These are phyloP conservation scores for Acanthacorydalis orientalis DNA, from an alignment of 2,888 invertebrate species.

Conservation along the genomic window DNA sequence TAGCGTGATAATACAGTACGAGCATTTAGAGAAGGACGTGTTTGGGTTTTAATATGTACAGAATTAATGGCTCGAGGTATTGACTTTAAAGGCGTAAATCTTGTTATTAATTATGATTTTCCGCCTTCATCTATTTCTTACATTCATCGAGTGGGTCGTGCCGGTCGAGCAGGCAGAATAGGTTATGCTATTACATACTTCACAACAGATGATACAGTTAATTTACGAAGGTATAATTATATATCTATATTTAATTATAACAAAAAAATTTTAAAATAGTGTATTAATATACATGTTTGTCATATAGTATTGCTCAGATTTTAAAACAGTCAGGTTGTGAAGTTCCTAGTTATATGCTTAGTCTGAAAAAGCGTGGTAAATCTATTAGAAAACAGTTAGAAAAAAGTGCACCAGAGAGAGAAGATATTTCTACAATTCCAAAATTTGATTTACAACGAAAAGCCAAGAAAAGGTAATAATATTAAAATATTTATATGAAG, in stretches of 20 bases:
- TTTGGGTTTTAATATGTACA: slow-evolving; percentile 94
- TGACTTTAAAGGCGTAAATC: slow-evolving; percentile 90
- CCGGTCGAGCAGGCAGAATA: slow-evolving; percentile 79
- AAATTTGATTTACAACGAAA: not conserved
- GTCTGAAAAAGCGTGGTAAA: slow-evolving; percentile 48
- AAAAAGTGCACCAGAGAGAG: slow-evolving; percentile 43
- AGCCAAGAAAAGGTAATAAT: not conserved
- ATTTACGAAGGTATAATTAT: slow-evolving; percentile 53
- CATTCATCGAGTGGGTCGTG: slow-evolving; percentile 75
- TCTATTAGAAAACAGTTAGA: slow-evolving; percentile 39
- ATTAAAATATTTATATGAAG: not conserved
- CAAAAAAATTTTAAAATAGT: slow-evolving; percentile 1
- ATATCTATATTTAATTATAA: not conserved
- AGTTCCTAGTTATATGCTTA: slow-evolving; percentile 82
- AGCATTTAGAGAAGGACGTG: slow-evolving; percentile 78
- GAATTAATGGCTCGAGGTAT: slow-evolving; percentile 94
- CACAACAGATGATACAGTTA: slow-evolving; percentile 72
- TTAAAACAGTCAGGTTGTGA: slow-evolving; percentile 82
- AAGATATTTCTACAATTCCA: slow-evolving; percentile 41
- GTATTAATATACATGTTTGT: slow-evolving; percentile 6
- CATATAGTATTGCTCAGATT: slow-evolving; percentile 69
- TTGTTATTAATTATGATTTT: slow-evolving; percentile 96
- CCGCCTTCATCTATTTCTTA: slow-evolving; percentile 81
- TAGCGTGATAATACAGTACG: slow-evolving; percentile 84
- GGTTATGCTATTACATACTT: slow-evolving; percentile 91